Evolutionary conservation across 2,797 vertebrate species (phyloP), one percentile per base, ranked within the genome.

Genomic region (Hybognathus amarus): DNA sequence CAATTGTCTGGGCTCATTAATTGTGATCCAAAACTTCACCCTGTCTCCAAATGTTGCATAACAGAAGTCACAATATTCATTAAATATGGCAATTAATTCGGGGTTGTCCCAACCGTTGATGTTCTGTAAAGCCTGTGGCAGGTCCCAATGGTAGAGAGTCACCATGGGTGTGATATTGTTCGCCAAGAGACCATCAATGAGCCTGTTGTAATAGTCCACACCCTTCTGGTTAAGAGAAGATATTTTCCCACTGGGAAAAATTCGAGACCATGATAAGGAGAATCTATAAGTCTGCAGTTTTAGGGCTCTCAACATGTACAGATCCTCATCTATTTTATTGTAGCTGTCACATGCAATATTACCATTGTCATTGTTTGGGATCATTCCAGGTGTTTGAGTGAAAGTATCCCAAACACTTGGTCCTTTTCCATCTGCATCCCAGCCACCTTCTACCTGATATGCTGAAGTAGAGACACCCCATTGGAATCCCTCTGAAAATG

Each of bases 1-100:
- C 95, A 84, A 95, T 92, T 47, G 90, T 89, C 0, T 93, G 82
- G 97, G 97, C 74, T 99, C 94, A 3, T 96, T 97, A 87, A 99
- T 92, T 0, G 98, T 99, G 64, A 97, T 95, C 98, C 98, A 99
- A 91, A 99, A 97, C 91, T 96, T 98, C 10, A 99, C 97, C 87
- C 96, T 95, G 91, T 98, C 95, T 38, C 98, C 98, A 91, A 97
- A 99, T 0, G 94, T 96, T 86, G 81, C 90, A 92, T 96, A 99
- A 86, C 97, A 99, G 85, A 96, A 99, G 83, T 98, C 96, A 0
- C 96, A 95, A 82, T 94, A 99, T 84, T 96, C 96, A 87, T 96
- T 93, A 79, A 97, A 99, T 52, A 96, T 88, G 0, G 74, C 89
- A 52, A 96, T 94, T 85, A 98, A 89, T 1, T 2, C 1, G 0